Conservation (phyloP, 2,888 invertebrate genomes). For the Melieria omissa region DNA sequence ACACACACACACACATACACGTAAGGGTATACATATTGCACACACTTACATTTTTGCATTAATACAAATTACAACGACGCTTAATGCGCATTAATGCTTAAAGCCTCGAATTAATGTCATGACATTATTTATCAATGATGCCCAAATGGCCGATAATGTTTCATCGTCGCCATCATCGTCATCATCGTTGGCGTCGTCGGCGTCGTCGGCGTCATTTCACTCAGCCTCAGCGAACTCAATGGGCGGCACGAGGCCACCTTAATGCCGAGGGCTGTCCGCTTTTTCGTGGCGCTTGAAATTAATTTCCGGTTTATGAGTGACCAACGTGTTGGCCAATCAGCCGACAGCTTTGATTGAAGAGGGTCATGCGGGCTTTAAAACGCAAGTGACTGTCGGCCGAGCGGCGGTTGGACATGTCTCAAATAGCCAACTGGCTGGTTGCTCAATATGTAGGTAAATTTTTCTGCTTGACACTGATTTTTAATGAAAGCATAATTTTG, state of each 20-base stretch:
- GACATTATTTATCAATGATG: slow-evolving; percentile 59
- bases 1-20: slow-evolving; percentile 4
- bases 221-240: not conserved
- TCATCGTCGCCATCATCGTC: slow-evolving; percentile 40
- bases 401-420: not conserved
- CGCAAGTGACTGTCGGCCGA: not conserved
- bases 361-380: not conserved
- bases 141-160: slow-evolving; percentile 58
- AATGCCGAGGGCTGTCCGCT: not conserved
- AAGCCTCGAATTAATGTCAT: slow-evolving; percentile 52
- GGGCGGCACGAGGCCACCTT: not conserved
- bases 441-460: too few relatives aligned
- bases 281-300: slow-evolving; percentile 12
- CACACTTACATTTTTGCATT: slow-evolving; percentile 4
- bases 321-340: not conserved
- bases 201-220: not conserved
- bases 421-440: too few relatives aligned
- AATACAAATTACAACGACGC: slow-evolving; percentile 26
- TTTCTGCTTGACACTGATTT: too few relatives aligned
- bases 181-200: not conserved
- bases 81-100: slow-evolving; percentile 35
- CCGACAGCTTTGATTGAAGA: not conserved
- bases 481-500: too few relatives aligned
- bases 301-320: slow-evolving; percentile 24
- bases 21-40: not conserved